Percentiles rank a stretch among this genome's conserved stretches.
phyloP scores from a whole-genome alignment of 2,797 vertebrate genomes.

The Tangara arthus region DNA sequence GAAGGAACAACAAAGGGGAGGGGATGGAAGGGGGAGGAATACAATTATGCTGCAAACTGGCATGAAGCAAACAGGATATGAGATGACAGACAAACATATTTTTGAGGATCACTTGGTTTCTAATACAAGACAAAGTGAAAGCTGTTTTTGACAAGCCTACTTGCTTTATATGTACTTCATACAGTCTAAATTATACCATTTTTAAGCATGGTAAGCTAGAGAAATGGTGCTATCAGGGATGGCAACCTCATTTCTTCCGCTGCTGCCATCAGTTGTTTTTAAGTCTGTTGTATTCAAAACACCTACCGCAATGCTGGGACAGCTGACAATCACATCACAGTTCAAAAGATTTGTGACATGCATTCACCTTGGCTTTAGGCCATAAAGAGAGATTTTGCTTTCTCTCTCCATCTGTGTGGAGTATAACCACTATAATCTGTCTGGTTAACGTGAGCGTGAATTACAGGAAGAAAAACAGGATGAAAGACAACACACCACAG shows the following conservation, averaged over 20 bases:
- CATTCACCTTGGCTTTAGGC: conserved; percentile 46
- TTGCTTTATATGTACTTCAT: conserved; percentile 40
- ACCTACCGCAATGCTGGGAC: background rate
- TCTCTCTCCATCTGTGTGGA: conserved; percentile 47
- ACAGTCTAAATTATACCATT: conserved; percentile 16
- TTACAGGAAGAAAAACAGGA: conserved; percentile 55
- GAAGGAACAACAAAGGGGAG: conserved; percentile 68
- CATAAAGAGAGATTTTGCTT: conserved; percentile 54
- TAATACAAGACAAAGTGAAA: conserved; percentile 61
- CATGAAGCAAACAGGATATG: conserved; percentile 60
- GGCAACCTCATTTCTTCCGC: background rate
- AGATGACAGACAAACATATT: conserved; percentile 71
- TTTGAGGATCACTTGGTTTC: conserved; percentile 62
- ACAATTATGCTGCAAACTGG: conserved; percentile 65
- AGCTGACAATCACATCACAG: conserved; percentile 46
- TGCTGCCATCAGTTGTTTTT: background rate
- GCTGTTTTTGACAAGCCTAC: conserved; percentile 61
- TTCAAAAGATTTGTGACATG: conserved; percentile 10
- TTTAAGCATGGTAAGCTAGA: conserved; percentile 40
- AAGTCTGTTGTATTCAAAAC: conserved; percentile 13
- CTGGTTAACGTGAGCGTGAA: conserved; percentile 56
- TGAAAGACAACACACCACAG: conserved; percentile 33
- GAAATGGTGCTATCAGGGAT: conserved; percentile 17
- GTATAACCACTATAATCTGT: conserved; percentile 55
- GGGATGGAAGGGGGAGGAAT: conserved; percentile 54